Evolutionary conservation across 2,888 invertebrate genomes (phyloP).

Genomic region (Conchocele bisecta): DNA sequence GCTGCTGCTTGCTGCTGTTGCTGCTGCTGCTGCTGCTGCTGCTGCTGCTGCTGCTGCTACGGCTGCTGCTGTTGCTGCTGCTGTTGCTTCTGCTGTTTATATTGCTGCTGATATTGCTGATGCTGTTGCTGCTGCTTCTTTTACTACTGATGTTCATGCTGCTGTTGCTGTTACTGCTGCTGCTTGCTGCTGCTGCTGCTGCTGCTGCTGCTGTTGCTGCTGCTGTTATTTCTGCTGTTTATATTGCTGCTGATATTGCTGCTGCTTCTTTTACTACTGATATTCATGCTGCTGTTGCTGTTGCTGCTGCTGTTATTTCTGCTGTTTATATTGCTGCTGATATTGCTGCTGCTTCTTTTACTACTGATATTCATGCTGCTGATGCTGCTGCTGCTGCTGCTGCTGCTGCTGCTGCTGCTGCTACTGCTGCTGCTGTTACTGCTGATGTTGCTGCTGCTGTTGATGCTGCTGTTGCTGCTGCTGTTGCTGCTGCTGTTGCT

Average conservation of each 20-base stretch:
- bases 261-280: neutral
- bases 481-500: neutral
- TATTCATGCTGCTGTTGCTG: neutral
- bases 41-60: neutral
- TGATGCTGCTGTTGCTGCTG: neutral
- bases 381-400: constrained; percentile 16
- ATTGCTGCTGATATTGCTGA: too few relatives aligned
- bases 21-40: constrained; percentile 16
- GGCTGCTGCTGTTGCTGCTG: too few relatives aligned
- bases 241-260: constrained; percentile 6
- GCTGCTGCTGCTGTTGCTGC: constrained; percentile 14
- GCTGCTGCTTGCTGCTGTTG: too few relatives aligned
- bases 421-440: neutral
- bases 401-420: neutral
- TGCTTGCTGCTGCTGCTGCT: constrained; percentile 20
- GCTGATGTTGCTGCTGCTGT: neutral
- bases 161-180: constrained; percentile 13
- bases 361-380: constrained; percentile 23
- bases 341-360: constrained; percentile 24
- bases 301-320: neutral
- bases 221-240: constrained; percentile 17
- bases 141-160: too few relatives aligned
- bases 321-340: constrained; percentile 10
- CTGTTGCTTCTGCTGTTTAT: too few relatives aligned
- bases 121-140: too few relatives aligned